Percentiles rank a stretch among this genome's conserved stretches.
Evolutionary conservation across 35 echinoderm and acorn worm genomes (phyloP).

Genomic region (Apostichopus parvimensis): DNA sequence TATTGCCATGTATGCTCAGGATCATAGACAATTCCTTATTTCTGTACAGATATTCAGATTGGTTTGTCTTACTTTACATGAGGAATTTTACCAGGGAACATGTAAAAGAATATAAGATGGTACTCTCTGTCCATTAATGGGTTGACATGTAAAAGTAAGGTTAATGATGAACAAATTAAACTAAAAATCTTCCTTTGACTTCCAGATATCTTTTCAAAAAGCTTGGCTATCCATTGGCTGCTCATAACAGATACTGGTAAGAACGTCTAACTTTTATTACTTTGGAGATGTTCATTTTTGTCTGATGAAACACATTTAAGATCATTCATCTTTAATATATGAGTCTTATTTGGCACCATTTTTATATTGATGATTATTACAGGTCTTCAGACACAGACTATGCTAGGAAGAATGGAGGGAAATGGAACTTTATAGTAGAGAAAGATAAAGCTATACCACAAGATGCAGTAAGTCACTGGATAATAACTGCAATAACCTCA

Average conservation of each 20-base stretch:
- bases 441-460: slow-evolving; percentile 58
- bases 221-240: slow-evolving; percentile 43
- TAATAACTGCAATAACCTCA: not conserved
- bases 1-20: no score
- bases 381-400: slow-evolving; percentile 61
- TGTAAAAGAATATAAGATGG: no score
- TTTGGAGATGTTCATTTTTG: not conserved
- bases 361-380: not conserved
- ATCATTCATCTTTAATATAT: no score
- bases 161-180: no score
- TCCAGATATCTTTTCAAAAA: slow-evolving; percentile 52
- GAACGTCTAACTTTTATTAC: not conserved
- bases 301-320: not conserved
- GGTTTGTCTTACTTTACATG: no score
- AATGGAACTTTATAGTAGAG: slow-evolving; percentile 63
- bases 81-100: no score
- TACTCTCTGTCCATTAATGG: no score
- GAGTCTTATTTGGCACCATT: no score
- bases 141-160: no score
- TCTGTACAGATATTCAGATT: no score
- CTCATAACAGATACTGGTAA: slow-evolving; percentile 69
- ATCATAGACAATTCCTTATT: no score
- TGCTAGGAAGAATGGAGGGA: slow-evolving; percentile 55
- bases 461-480: slow-evolving; percentile 15
- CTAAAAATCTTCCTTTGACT: no score